Percentiles rank a stretch among this genome's conserved stretches.
Conservation (phyloP, 1,140 invertebrate species). For the Cryptotermes secundus region DNA sequence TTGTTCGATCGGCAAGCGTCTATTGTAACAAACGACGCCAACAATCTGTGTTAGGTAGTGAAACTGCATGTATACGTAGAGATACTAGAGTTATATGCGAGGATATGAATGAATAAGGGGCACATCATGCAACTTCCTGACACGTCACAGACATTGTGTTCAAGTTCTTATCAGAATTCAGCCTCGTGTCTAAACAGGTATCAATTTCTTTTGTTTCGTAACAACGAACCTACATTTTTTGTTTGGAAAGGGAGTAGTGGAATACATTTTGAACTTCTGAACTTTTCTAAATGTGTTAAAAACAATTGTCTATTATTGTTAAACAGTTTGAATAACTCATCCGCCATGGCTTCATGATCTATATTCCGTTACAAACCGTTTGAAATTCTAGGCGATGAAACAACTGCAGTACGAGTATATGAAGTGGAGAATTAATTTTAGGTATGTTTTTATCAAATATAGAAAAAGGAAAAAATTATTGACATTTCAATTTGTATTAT, state of each 20-base stretch:
- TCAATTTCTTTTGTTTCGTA: neutral
- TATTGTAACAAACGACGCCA: slow-evolving; percentile 23
- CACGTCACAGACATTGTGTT: neutral
- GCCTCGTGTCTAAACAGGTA: neutral
- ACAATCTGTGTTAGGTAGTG: neutral
- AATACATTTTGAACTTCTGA: neutral
- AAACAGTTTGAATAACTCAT: neutral
- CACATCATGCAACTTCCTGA: neutral
- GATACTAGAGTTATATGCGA: neutral
- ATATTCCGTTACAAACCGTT: neutral
- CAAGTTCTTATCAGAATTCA: neutral
- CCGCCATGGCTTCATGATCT: neutral
- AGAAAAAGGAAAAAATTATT: neutral
- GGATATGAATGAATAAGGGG: neutral
- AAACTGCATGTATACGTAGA: neutral
- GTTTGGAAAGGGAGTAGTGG: neutral
- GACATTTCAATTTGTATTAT: neutral
- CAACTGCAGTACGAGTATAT: neutral
- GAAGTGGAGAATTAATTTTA: neutral
- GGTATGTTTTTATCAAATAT: neutral
- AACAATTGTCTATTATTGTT: neutral
- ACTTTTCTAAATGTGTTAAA: neutral
- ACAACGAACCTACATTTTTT: neutral
- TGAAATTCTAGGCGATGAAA: neutral
- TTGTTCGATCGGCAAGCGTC: slow-evolving; percentile 25